Conservation (phyloP, 2,888 invertebrate genomes). For the Hesperia comma region DNA sequence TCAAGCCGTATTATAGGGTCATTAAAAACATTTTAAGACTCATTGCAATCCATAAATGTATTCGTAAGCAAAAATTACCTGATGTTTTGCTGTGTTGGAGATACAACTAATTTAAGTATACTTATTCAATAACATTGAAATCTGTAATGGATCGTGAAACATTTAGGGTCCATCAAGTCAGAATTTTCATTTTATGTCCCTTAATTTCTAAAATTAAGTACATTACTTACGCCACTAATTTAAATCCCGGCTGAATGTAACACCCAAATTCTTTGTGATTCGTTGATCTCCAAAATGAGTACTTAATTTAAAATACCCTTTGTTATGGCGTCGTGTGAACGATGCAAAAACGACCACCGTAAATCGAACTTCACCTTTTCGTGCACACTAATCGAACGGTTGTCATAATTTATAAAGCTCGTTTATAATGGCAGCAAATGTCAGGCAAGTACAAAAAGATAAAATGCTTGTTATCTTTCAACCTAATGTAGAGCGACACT, state of each 20-base stretch:
- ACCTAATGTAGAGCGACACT: conserved; percentile 74
- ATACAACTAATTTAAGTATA: background rate
- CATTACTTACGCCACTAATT: conserved; percentile 10
- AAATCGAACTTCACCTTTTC: conserved; percentile 56
- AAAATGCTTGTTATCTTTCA: conserved; percentile 80
- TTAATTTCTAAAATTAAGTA: conserved; percentile 4
- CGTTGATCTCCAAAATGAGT: conserved; percentile 56
- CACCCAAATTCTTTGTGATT: conserved; percentile 51
- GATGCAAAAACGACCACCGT: conserved; percentile 57
- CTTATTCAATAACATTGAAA: background rate
- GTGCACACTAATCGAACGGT: conserved; percentile 58
- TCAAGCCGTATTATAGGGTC: background rate
- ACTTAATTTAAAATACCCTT: conserved; percentile 37
- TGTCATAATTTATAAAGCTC: conserved; percentile 69
- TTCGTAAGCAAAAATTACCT: background rate
- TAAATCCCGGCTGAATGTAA: conserved; percentile 38
- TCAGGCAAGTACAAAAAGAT: conserved; percentile 70
- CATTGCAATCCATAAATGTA: background rate
- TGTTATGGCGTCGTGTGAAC: conserved; percentile 56
- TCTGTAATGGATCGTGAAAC: conserved; percentile 3
- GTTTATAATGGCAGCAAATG: conserved; percentile 61
- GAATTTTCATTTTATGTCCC: background rate
- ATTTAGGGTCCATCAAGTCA: background rate
- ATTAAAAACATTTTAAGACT: conserved; percentile 3
- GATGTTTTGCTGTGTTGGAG: background rate